phyloP scores from a whole-genome alignment of 2,888 invertebrate species.

The Tenthredo mesomela region DNA sequence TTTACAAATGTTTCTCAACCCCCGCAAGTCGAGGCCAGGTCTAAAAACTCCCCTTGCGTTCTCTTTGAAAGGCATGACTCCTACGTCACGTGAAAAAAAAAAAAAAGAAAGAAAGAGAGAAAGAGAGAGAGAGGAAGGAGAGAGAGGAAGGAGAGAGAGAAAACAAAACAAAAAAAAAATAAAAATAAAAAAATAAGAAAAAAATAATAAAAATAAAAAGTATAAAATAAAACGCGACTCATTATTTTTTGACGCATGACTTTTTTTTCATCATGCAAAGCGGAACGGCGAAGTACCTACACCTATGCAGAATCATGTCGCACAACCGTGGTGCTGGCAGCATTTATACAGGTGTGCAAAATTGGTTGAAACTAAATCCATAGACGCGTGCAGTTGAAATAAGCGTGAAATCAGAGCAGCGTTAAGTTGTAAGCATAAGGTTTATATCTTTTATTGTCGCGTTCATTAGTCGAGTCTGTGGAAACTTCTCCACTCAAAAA shows the following conservation, averaged over 20 bases:
- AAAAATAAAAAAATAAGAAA: background rate
- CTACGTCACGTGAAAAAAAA: conserved; percentile 19
- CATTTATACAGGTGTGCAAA: conserved; percentile 24
- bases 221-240: conserved; percentile 26
- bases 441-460: conserved; percentile 20
- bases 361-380: conserved; percentile 33
- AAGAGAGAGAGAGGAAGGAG: background rate
- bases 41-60: conserved; percentile 13
- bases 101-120: too few relatives aligned
- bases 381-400: conserved; percentile 13
- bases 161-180: background rate
- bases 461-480: conserved; percentile 15
- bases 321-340: background rate
- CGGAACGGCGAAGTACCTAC: conserved; percentile 12
- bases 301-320: background rate
- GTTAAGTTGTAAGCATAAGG: conserved; percentile 34
- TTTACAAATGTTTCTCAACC: conserved; percentile 60
- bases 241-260: conserved; percentile 48
- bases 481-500: background rate
- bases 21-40: conserved; percentile 20
- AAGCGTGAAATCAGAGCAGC: conserved; percentile 38
- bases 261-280: conserved; percentile 34
- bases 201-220: conserved; percentile 17
- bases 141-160: background rate
- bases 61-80: conserved; percentile 37